These are phyloP conservation scores for Rhagophthalmus giganteus DNA, from an alignment of 2,888 invertebrate species.

Conservation along the genomic window DNA sequence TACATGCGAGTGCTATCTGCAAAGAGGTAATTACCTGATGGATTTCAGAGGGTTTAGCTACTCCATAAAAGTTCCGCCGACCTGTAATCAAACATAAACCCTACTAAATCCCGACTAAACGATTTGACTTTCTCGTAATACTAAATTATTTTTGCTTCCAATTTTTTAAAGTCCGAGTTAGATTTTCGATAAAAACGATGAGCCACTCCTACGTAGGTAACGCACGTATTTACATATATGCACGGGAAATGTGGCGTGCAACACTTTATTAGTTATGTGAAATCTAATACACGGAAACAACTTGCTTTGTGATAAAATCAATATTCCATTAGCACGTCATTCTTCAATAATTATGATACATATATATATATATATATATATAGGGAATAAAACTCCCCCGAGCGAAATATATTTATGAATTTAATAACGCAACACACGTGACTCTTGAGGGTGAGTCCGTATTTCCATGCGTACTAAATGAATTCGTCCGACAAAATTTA, in stretches of 20 bases:
- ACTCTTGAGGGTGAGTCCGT: conserved; percentile 25
- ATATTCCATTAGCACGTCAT: conserved; percentile 36
- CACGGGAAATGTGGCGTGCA: too few relatives aligned
- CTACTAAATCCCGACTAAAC: conserved; percentile 13
- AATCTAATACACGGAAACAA: too few relatives aligned
- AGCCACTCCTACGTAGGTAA: too few relatives aligned
- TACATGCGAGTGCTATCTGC: not conserved
- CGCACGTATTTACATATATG: too few relatives aligned
- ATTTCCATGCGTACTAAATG: conserved; percentile 19
- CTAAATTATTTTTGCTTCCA: not conserved
- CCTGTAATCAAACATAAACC: conserved; percentile 36
- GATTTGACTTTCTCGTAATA: conserved; percentile 6
- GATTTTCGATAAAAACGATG: too few relatives aligned
- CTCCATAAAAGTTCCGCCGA: conserved; percentile 34
- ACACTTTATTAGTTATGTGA: not conserved
- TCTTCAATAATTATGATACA: conserved; percentile 35
- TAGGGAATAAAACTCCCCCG: conserved; percentile 27
- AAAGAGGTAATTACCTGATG: conserved; percentile 43
- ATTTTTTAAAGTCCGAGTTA: too few relatives aligned
- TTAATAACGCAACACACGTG: conserved; percentile 33
- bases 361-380: too few relatives aligned
- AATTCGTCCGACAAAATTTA: conserved; percentile 12
- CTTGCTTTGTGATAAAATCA: conserved; percentile 38
- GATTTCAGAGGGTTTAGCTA: conserved; percentile 36
- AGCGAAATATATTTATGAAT: conserved; percentile 34